These are phyloP conservation scores for Polia nebulosa DNA, from an alignment of 2,888 invertebrate genomes.

Conservation along the genomic window DNA sequence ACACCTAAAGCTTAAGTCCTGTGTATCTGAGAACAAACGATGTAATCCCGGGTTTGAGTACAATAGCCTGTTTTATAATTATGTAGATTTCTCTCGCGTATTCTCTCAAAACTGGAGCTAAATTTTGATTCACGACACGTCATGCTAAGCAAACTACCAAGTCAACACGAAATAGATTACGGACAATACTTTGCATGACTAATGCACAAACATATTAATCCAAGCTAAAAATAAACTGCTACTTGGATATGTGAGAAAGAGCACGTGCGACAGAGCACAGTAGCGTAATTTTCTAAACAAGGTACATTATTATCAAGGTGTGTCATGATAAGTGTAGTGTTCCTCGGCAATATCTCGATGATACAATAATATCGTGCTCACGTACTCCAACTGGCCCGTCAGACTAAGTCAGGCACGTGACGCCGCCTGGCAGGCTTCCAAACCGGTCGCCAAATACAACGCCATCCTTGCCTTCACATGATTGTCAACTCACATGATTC, in stretches of 20 bases:
- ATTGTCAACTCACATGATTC: constrained; percentile 71
- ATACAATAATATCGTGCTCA: constrained; percentile 39
- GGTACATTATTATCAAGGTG: constrained; percentile 14
- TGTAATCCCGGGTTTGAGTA: constrained; percentile 26
- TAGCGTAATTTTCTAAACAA: constrained; percentile 24
- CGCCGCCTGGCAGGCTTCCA: constrained; percentile 75
- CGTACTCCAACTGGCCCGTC: constrained; percentile 41
- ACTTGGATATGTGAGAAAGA: constrained; percentile 33
- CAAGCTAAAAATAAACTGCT: constrained; percentile 2
- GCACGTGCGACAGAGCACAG: constrained; percentile 35
- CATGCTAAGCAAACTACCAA: constrained; percentile 6
- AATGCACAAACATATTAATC: constrained; percentile 6
- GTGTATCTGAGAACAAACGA: constrained; percentile 22
- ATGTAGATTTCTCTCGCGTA: constrained; percentile 41
- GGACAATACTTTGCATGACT: constrained; percentile 5
- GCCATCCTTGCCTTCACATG: constrained; percentile 70
- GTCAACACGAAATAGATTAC: constrained; percentile 20
- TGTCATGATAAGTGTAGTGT: constrained; percentile 36
- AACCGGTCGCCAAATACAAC: constrained; percentile 70
- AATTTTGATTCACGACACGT: constrained; percentile 18
- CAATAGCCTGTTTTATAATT: constrained; percentile 31
- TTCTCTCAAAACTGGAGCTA: constrained; percentile 26
- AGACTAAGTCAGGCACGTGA: constrained; percentile 56
- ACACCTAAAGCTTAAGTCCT: constrained; percentile 9
- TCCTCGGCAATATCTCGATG: constrained; percentile 21